Conservation (phyloP, 1,140 invertebrate genomes). For the Magallana gigas region DNA sequence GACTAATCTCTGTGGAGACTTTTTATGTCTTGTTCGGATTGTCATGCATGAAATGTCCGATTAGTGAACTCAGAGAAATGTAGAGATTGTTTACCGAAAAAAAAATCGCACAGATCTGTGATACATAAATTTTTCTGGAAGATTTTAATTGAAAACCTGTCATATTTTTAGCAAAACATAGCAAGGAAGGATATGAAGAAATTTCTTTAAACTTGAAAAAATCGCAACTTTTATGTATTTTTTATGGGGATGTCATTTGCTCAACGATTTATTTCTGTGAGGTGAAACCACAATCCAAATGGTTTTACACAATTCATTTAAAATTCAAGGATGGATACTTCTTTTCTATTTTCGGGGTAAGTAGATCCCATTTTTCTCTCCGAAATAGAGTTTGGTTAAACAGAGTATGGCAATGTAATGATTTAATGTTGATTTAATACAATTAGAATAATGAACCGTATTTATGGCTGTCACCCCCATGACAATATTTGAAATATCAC, state of each 20-base stretch:
- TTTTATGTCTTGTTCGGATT: conserved; percentile 23
- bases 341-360: neutral
- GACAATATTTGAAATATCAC: neutral
- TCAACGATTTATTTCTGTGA: neutral
- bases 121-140: neutral
- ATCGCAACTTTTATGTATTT: neutral
- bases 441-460: neutral
- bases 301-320: neutral
- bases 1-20: neutral
- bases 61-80: conserved; percentile 2
- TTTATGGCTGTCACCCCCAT: conserved; percentile 2
- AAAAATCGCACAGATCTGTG: neutral
- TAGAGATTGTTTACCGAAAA: neutral
- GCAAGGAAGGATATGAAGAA: neutral
- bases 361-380: neutral
- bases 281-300: conserved; percentile 6
- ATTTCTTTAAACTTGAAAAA: neutral
- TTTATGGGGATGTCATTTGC: neutral
- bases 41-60: neutral
- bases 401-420: neutral
- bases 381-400: neutral
- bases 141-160: neutral
- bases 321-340: neutral
- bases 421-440: neutral
- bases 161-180: neutral